phyloP scores from a whole-genome alignment of 2,113 vertebrate species.

The Anseranas semipalmata region DNA sequence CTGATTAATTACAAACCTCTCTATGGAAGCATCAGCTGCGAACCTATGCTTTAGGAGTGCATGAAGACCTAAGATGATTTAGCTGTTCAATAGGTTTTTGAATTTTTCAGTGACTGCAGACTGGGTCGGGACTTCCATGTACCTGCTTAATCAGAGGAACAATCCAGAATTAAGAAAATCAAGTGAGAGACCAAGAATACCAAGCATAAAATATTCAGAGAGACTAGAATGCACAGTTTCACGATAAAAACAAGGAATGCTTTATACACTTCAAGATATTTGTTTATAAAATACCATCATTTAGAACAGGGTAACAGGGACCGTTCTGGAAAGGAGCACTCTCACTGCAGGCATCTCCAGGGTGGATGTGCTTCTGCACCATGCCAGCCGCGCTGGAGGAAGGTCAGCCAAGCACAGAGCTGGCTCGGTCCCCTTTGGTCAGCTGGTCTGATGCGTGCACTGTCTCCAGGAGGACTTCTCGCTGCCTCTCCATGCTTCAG shows the following conservation, averaged over 20 bases:
- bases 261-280: conserved; percentile 51
- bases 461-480: background rate
- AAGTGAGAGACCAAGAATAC: conserved; percentile 20
- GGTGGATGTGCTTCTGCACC: background rate
- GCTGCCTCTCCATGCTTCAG: background rate
- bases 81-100: conserved; percentile 47
- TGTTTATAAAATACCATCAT: conserved; percentile 41
- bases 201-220: conserved; percentile 44
- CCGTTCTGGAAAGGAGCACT: background rate
- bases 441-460: background rate
- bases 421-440: background rate
- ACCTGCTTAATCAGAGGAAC: conserved; percentile 43
- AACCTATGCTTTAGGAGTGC: background rate
- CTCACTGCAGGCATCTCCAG: background rate
- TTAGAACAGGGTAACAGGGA: conserved; percentile 37
- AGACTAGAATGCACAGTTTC: conserved; percentile 58
- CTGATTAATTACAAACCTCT: background rate
- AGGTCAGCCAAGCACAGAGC: background rate
- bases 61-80: background rate
- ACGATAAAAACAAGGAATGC: conserved; percentile 74
- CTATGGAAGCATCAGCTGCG: background rate
- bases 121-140: conserved; percentile 19
- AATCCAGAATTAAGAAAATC: conserved; percentile 18
- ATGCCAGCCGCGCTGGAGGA: background rate
- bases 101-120: conserved; percentile 18